phyloP scores from a whole-genome alignment of 64 coral and sea anemone genomes.

The Dendrophyllia cribrosa region DNA sequence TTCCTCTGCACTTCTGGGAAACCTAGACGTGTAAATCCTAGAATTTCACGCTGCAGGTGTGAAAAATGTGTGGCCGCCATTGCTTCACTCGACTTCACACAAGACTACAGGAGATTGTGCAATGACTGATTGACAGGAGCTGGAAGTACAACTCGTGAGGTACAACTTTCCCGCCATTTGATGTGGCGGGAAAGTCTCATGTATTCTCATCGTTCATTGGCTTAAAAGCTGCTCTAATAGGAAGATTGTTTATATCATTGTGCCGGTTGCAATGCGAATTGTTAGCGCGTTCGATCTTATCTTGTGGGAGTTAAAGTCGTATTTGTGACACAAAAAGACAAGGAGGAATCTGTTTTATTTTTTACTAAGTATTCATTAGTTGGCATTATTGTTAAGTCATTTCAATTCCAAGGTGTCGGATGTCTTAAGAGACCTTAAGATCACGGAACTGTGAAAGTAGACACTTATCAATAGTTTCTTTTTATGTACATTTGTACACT shows the following conservation, averaged over 20 bases:
- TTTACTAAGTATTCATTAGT: too few species aligned
- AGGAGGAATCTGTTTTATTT: too few species aligned
- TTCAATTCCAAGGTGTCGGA: too few species aligned
- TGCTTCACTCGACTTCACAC: constrained; percentile 12
- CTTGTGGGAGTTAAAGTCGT: too few species aligned
- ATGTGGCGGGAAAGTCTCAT: constrained; percentile 38
- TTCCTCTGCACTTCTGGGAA: constrained; percentile 13
- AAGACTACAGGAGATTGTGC: not conserved
- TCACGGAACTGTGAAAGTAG: too few species aligned
- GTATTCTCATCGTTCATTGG: constrained; percentile 43
- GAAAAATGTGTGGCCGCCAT: constrained; percentile 16
- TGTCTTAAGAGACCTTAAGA: too few species aligned
- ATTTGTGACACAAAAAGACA: too few species aligned
- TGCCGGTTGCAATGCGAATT: not conserved
- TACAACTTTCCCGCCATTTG: constrained; percentile 43
- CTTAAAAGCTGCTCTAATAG: constrained; percentile 40
- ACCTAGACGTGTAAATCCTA: constrained; percentile 6
- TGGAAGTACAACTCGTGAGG: constrained; percentile 36
- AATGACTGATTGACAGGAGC: constrained; percentile 20
- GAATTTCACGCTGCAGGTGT: constrained; percentile 1
- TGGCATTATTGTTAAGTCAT: too few species aligned
- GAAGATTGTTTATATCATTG: constrained; percentile 31
- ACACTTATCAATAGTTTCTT: too few species aligned
- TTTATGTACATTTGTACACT: too few species aligned
- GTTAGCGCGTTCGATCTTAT: too few species aligned